Conservation (phyloP, 2,888 invertebrate genomes). For the Pristionchus mayeri region DNA sequence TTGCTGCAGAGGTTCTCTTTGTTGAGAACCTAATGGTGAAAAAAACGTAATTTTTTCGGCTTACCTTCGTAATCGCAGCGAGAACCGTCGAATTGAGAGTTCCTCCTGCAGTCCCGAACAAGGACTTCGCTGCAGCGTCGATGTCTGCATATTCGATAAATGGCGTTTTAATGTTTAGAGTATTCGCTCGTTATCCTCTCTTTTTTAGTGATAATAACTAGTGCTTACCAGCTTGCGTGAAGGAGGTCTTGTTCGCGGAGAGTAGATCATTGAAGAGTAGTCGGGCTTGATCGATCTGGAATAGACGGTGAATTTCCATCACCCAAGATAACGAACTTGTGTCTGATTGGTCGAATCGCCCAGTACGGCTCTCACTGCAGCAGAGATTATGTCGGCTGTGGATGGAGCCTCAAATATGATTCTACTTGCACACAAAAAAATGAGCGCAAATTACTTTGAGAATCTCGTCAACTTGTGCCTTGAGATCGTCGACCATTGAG, state of each 20-base stretch:
- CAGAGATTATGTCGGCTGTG: not conserved
- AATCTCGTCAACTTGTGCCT: constrained; percentile 15
- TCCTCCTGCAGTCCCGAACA: constrained; percentile 41
- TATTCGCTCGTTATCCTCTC: too few relatives aligned
- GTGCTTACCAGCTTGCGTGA: constrained; percentile 31
- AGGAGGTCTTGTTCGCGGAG: constrained; percentile 9
- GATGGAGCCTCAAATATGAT: not conserved
- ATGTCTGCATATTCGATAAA: constrained; percentile 6
- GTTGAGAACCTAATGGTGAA: not conserved
- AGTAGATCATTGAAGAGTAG: constrained; percentile 27
- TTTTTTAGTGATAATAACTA: not conserved
- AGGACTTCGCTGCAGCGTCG: not conserved
- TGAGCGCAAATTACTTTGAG: constrained; percentile 1
- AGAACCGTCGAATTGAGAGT: constrained; percentile 13
- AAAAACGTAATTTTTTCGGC: not conserved
- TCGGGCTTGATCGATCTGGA: constrained; percentile 34
- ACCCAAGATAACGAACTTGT: not conserved
- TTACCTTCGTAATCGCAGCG: not conserved
- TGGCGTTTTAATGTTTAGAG: too few relatives aligned
- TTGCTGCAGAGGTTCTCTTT: constrained; percentile 14
- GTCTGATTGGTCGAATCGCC: constrained; percentile 27
- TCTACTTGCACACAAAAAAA: not conserved
- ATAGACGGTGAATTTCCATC: not conserved
- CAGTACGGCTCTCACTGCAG: not conserved
- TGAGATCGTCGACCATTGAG: constrained; percentile 26